phyloP scores from a whole-genome alignment of 2,888 invertebrate species.

The Spilosoma lubricipeda region DNA sequence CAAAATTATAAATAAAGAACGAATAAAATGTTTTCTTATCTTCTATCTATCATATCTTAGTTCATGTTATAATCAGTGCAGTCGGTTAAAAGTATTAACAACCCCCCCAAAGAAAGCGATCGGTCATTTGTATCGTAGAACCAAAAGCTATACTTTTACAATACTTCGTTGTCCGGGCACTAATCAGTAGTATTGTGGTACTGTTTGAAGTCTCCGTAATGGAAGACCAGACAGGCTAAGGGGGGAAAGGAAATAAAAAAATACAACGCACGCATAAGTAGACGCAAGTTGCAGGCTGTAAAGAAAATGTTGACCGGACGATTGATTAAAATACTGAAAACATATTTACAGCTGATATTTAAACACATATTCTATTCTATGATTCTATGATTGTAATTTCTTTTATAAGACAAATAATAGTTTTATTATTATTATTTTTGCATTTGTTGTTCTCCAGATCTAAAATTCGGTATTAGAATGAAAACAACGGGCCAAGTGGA shows the following conservation, averaged over 20 bases:
- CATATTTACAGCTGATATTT: background rate
- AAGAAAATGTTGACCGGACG: slow-evolving; percentile 29
- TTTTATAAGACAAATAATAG: too few species aligned
- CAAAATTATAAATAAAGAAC: too few species aligned
- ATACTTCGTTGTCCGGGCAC: slow-evolving; percentile 54
- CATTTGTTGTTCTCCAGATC: too few species aligned
- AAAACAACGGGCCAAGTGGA: too few species aligned
- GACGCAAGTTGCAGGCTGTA: slow-evolving; percentile 59
- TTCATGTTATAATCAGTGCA: background rate
- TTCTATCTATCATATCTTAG: background rate
- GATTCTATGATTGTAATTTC: too few species aligned
- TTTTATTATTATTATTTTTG: too few species aligned
- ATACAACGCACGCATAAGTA: slow-evolving; percentile 76
- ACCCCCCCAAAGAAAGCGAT: slow-evolving; percentile 25
- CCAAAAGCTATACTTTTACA: slow-evolving; percentile 36
- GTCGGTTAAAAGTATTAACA: slow-evolving; percentile 10
- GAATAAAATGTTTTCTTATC: background rate
- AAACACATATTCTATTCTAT: background rate
- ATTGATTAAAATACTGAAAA: slow-evolving; percentile 27
- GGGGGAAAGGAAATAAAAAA: slow-evolving; percentile 78
- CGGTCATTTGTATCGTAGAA: slow-evolving; percentile 39
- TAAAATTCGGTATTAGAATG: too few species aligned
- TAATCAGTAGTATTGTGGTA: slow-evolving; percentile 77
- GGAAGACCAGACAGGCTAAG: slow-evolving; percentile 81
- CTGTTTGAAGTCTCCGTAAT: slow-evolving; percentile 77